Evolutionary conservation across 2,797 vertebrate genomes (phyloP).

Genomic region (Tauraco hartlaubi): DNA sequence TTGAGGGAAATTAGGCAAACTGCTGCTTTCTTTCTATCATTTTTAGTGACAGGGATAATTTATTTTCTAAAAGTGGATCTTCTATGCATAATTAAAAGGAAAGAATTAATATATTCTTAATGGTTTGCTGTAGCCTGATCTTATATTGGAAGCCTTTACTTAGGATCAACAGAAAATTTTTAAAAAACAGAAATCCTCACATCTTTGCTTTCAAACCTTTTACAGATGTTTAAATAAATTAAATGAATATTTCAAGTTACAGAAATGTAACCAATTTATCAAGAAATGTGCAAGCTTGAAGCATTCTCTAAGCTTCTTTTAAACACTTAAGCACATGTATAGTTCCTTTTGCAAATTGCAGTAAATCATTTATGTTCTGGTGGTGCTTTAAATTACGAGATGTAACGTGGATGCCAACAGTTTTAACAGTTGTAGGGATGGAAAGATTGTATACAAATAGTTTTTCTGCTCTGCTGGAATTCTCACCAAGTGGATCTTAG

Average conservation of each 20-base stretch:
- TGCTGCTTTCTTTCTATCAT: not conserved
- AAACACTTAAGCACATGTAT: not conserved
- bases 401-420: not conserved
- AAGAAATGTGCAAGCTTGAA: not conserved
- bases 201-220: not conserved
- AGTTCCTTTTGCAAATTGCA: not conserved
- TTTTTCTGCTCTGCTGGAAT: not conserved
- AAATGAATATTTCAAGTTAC: not conserved
- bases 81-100: not conserved
- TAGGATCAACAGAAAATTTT: not conserved
- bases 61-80: not conserved
- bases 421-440: not conserved
- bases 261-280: not conserved
- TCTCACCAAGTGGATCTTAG: not conserved
- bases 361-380: not conserved
- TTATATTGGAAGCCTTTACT: not conserved
- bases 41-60: not conserved
- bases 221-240: not conserved
- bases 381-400: not conserved
- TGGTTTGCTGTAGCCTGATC: not conserved
- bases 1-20: not conserved
- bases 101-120: not conserved
- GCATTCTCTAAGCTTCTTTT: not conserved
- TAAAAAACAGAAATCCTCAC: not conserved
- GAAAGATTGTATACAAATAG: not conserved